Conservation (phyloP, 2,888 invertebrate species). For the Leptarthrus brevirostris region DNA sequence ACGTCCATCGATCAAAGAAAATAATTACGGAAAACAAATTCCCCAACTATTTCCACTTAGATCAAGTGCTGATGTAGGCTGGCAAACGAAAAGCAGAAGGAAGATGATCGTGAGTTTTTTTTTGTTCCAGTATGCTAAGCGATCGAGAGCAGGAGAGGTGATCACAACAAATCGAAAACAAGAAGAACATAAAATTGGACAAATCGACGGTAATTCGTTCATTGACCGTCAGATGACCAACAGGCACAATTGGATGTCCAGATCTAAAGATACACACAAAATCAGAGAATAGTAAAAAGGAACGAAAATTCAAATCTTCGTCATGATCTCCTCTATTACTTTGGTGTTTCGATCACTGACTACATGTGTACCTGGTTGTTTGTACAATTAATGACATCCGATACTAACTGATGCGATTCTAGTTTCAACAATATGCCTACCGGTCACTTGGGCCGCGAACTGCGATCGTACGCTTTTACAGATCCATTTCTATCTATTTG, state of each 20-base stretch:
- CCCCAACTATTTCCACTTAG: constrained; percentile 44
- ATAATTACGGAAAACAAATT: constrained; percentile 49
- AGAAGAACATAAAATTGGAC: constrained; percentile 48
- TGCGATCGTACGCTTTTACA: constrained; percentile 22
- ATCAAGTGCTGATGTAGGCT: constrained; percentile 20
- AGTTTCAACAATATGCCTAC: constrained; percentile 46
- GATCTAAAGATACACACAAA: constrained; percentile 22
- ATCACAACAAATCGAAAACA: constrained; percentile 48
- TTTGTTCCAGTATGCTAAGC: constrained; percentile 1
- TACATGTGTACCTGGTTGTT: constrained; percentile 46
- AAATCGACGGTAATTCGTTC: constrained; percentile 48
- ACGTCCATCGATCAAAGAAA: constrained; percentile 47
- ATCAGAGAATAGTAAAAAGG: constrained; percentile 9
- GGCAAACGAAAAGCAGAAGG: constrained; percentile 1
- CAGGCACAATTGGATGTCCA: constrained; percentile 47
- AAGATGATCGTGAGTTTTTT: neutral
- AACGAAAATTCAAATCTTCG: constrained; percentile 37
- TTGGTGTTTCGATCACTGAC: constrained; percentile 31
- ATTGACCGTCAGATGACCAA: constrained; percentile 47
- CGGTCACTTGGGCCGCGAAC: constrained; percentile 33
- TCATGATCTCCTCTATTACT: constrained; percentile 35
- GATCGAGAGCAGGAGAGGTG: constrained; percentile 23
- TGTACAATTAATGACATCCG: constrained; percentile 50
- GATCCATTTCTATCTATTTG: constrained; percentile 34
- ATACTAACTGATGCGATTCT: constrained; percentile 40